Percentiles rank a stretch among this genome's conserved stretches.
Evolutionary conservation across 2,888 invertebrate genomes (phyloP).

Genomic region (Amitus sp.): DNA sequence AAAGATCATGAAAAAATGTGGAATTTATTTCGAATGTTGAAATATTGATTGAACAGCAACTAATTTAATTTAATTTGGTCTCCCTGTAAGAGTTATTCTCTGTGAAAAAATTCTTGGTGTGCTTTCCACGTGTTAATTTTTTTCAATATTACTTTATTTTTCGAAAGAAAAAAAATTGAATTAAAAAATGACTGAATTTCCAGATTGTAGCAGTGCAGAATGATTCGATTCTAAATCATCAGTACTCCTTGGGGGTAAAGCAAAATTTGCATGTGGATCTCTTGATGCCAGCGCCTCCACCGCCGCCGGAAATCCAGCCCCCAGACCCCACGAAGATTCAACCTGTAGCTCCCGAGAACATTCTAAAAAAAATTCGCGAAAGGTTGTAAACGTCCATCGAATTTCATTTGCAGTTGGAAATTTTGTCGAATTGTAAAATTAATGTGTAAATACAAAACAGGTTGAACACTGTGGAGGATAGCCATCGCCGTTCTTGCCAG

Average conservation of each 20-base stretch:
- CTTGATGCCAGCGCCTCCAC: slow-evolving; percentile 61
- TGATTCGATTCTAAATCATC: slow-evolving; percentile 65
- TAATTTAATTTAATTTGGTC: too few relatives aligned
- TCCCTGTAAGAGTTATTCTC: too few relatives aligned
- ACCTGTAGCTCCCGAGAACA: slow-evolving; percentile 68
- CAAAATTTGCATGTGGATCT: slow-evolving; percentile 56
- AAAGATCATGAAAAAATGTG: too few relatives aligned
- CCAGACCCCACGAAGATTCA: slow-evolving; percentile 61
- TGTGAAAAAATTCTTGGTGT: too few relatives aligned
- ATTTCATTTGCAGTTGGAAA: too few relatives aligned
- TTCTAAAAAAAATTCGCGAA: slow-evolving; percentile 67
- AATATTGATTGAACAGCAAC: too few relatives aligned
- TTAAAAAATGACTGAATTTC: slow-evolving; percentile 12
- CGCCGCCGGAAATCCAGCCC: slow-evolving; percentile 60
- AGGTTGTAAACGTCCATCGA: slow-evolving; percentile 54
- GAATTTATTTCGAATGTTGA: too few relatives aligned
- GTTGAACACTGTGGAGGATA: slow-evolving; percentile 70
- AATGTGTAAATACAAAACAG: slow-evolving; percentile 56
- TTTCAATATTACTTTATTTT: slow-evolving; percentile 1
- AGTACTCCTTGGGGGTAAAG: slow-evolving; percentile 57
- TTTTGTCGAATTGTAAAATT: too few relatives aligned
- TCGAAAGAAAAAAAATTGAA: not conserved
- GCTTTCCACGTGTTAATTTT: not conserved
- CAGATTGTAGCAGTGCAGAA: slow-evolving; percentile 67
- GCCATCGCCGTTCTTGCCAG: slow-evolving; percentile 68